Evolutionary conservation across 2,888 invertebrate genomes (phyloP).

Genomic region (Geophilus truncorum): DNA sequence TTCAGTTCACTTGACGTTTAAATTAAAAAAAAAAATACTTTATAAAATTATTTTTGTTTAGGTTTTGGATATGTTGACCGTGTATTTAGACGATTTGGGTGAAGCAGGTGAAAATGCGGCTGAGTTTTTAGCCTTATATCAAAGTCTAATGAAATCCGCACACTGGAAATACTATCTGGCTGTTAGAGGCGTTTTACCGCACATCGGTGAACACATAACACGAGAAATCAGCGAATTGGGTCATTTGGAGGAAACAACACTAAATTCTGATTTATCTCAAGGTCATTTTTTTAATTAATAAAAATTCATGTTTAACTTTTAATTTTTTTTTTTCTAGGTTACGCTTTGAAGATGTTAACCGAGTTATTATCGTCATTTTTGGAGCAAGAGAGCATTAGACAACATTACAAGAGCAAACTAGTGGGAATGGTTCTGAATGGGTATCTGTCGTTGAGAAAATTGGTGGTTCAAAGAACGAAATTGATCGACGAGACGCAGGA

Average conservation of each 20-base stretch:
- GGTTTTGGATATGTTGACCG: conserved; percentile 79
- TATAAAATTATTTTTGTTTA: conserved; percentile 43
- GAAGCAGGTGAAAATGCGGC: conserved; percentile 85
- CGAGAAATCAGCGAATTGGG: conserved; percentile 84
- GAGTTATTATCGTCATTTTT: conserved; percentile 82
- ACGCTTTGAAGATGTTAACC: conserved; percentile 82
- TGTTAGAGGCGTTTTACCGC: conserved; percentile 73
- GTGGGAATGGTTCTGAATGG: conserved; percentile 89
- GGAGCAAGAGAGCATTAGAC: conserved; percentile 77
- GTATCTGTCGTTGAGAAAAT: conserved; percentile 79
- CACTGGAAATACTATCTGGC: conserved; percentile 94
- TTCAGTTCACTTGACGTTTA: too few relatives aligned
- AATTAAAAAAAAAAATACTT: too few relatives aligned
- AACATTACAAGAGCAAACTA: conserved; percentile 81
- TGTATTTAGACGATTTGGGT: conserved; percentile 79
- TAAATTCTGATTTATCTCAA: conserved; percentile 90
- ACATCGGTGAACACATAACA: conserved; percentile 78
- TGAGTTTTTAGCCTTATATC: conserved; percentile 82
- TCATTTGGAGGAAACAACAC: conserved; percentile 81
- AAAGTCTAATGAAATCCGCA: conserved; percentile 73
- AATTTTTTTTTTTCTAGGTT: conserved; percentile 60
- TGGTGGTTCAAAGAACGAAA: conserved; percentile 90
- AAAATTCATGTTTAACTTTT: background rate
- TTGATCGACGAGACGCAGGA: conserved; percentile 95
- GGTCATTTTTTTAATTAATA: conserved; percentile 45